These are phyloP conservation scores for Drosophila quadrilineata DNA, from an alignment of 1,140 invertebrate genomes.

Conservation along the genomic window DNA sequence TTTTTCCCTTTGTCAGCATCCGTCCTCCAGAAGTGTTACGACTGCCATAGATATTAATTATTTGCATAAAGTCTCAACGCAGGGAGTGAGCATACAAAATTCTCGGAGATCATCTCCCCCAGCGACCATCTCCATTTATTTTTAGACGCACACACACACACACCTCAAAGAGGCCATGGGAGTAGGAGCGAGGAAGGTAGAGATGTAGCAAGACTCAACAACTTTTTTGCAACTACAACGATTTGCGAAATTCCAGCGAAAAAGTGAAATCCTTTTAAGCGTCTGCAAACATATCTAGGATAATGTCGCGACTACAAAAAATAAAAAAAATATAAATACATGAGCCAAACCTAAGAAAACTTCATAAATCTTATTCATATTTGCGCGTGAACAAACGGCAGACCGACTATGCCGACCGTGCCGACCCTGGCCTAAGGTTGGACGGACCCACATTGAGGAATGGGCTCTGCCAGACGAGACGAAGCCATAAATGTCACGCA, in stretches of 20 bases:
- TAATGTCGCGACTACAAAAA: slow-evolving; percentile 55
- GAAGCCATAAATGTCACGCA: slow-evolving; percentile 76
- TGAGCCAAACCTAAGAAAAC: slow-evolving; percentile 19
- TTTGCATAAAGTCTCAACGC: slow-evolving; percentile 5
- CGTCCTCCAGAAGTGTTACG: no score
- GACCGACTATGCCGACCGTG: slow-evolving; percentile 4
- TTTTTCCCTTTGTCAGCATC: slow-evolving; percentile 5
- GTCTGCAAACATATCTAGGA: slow-evolving; percentile 66
- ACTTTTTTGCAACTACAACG: slow-evolving; percentile 7
- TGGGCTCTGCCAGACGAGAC: slow-evolving; percentile 51
- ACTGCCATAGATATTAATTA: no score
- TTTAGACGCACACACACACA: slow-evolving; percentile 49
- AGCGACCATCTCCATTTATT: slow-evolving; percentile 43
- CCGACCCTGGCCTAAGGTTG: no score
- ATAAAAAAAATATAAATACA: neutral
- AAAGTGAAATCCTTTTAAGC: slow-evolving; percentile 78
- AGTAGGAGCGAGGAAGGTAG: no score
- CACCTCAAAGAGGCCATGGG: no score
- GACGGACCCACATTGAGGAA: neutral
- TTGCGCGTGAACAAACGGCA: slow-evolving; percentile 60
- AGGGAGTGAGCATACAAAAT: slow-evolving; percentile 52
- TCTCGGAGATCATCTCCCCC: slow-evolving; percentile 49
- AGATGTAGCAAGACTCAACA: neutral
- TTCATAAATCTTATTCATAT: slow-evolving; percentile 79
- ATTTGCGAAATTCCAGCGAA: slow-evolving; percentile 64